phyloP scores from a whole-genome alignment of 2,888 invertebrate species.

The Rotaria magnacalcarata region DNA sequence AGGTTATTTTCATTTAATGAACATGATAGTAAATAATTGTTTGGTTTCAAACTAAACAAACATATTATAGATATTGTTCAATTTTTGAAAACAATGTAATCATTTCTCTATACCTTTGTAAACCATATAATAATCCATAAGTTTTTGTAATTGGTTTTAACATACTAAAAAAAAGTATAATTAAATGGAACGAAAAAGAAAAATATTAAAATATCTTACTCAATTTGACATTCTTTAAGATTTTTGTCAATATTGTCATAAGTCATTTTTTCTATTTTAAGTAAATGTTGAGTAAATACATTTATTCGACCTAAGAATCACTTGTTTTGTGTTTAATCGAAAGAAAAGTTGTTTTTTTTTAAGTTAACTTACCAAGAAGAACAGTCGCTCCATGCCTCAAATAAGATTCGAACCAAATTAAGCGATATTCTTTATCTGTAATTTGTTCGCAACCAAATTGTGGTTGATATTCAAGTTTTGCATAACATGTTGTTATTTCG shows the following conservation, averaged over 20 bases:
- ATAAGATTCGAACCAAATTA: constrained; percentile 44
- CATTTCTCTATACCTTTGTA: neutral
- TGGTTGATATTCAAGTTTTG: constrained; percentile 46
- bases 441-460: constrained; percentile 45
- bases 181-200: neutral
- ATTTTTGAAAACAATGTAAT: neutral
- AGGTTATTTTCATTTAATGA: neutral
- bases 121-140: constrained; percentile 26
- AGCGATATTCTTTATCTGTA: constrained; percentile 40
- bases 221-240: constrained; percentile 31
- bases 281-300: constrained; percentile 42
- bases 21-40: constrained; percentile 18
- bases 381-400: constrained; percentile 38
- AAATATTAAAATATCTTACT: neutral
- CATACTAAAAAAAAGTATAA: neutral
- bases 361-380: neutral
- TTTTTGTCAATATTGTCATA: constrained; percentile 30
- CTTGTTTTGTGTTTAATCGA: neutral
- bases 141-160: neutral
- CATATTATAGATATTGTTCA: neutral
- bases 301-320: constrained; percentile 37
- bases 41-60: constrained; percentile 5
- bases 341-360: neutral
- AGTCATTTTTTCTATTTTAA: constrained; percentile 17
- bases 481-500: neutral